A percentile compares a stretch with the other conserved stretches of the same genome.
Conservation (phyloP, 2,888 invertebrate genomes). For the Xestia sexstrigata region DNA sequence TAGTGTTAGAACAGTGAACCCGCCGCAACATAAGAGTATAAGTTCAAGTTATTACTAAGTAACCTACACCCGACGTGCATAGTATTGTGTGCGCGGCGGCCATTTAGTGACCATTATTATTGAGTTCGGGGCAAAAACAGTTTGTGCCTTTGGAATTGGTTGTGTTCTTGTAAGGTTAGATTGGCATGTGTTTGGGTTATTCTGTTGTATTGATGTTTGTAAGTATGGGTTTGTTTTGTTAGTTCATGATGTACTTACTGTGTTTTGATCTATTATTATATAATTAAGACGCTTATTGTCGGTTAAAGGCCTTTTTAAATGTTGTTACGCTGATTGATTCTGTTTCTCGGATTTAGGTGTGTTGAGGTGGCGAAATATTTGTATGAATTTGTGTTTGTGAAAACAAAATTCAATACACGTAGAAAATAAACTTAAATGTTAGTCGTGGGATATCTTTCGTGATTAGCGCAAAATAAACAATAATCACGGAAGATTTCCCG, state of each 20-base stretch:
- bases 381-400: too few species aligned
- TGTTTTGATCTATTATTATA: not conserved
- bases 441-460: too few species aligned
- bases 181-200: not conserved
- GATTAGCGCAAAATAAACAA: too few species aligned
- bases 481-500: too few species aligned
- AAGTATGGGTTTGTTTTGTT: not conserved
- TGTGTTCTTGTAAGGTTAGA: not conserved
- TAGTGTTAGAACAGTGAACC: not conserved
- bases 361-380: too few species aligned
- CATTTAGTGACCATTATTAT: not conserved
- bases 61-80: rapidly evolving
- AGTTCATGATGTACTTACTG: too few species aligned
- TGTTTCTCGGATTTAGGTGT: too few species aligned
- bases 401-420: too few species aligned
- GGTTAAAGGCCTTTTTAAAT: too few species aligned
- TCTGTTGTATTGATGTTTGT: not conserved
- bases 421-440: too few species aligned
- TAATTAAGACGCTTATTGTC: too few species aligned
- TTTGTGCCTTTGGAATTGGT: not conserved
- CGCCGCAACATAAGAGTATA: not conserved
- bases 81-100: not conserved
- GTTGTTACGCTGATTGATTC: too few species aligned
- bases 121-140: not conserved
- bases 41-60: constrained; percentile 18